These are phyloP conservation scores for Lophius piscatorius DNA, from an alignment of 2,113 vertebrate species.

Conservation along the genomic window DNA sequence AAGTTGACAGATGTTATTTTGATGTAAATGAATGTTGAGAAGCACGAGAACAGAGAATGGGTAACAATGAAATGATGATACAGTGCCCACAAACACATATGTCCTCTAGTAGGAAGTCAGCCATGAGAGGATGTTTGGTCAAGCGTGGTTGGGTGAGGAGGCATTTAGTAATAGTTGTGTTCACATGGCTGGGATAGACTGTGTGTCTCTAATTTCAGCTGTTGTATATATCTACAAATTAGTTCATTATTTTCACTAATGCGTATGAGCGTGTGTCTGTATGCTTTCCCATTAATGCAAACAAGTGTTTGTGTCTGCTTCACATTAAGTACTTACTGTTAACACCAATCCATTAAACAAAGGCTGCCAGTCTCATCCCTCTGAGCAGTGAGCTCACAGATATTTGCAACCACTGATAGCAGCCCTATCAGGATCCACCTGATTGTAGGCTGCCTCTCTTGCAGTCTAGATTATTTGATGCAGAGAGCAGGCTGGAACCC, in stretches of 20 bases:
- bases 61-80: constrained; percentile 54
- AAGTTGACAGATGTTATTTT: constrained; percentile 84
- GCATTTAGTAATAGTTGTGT: constrained; percentile 60
- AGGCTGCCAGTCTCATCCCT: no score
- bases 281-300: constrained; percentile 59
- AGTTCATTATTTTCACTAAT: constrained; percentile 49
- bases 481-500: no score
- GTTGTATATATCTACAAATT: constrained; percentile 61
- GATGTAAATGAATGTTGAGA: constrained; percentile 64
- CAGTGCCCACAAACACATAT: constrained; percentile 12
- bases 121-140: constrained; percentile 72
- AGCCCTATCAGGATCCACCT: background rate
- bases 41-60: constrained; percentile 65
- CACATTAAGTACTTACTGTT: no score
- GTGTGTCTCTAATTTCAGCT: constrained; percentile 70
- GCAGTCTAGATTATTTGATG: no score
- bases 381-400: constrained; percentile 3
- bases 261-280: constrained; percentile 19
- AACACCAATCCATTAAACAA: no score
- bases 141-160: constrained; percentile 69
- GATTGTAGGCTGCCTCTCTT: no score
- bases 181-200: constrained; percentile 29
- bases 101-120: constrained; percentile 62
- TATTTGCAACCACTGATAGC: constrained; percentile 13
- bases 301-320: constrained; percentile 52